Base-by-base conservation (phyloP, 2,888 invertebrate species). In the Rhagium mordax region DNA sequence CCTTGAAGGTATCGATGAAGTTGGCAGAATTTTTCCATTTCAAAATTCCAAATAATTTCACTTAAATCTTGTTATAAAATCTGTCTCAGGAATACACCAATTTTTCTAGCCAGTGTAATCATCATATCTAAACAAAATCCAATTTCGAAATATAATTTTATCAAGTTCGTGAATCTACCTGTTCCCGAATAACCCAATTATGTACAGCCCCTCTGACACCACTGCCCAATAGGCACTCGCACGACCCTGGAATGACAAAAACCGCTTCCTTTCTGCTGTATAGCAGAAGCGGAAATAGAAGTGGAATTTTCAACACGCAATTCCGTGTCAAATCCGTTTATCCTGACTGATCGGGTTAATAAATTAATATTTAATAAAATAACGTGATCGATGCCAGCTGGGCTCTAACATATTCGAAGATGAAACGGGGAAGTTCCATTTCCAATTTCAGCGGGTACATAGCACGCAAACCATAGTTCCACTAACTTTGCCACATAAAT, bases 301-400 rank as follows among this genome's bases (percentile, higher is more conserved):
- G 78, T 77, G 79, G 74, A 74, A 81, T 80, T 83, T 83, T 79
- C 77, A 47, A 74, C 83, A 83, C 82, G 82, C 82, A 81, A 83
- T 82, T 79, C 76, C 83, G 82, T 83, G 82, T 82, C 81, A 79
- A 79, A 81, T 78, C 74, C 80, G 76, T 83, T 83, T 83, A 82
- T 83, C 81, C 81, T 78, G 80, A 77, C 81, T 78, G 80, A 81
- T 81, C 80, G 81, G 73, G 77, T 80, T 82, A 83, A 83, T 83
- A 82, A 82, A 82, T 83, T 83, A 82, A 83, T 83, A 82, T 83
- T 83, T 83, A 81, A 83, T 82, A 83, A 81, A 81, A 79, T 79
- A 72, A 74, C 76, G 77, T 79, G 81, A 81, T 82, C 75, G 79
- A 70, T 70, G 71, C 77, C 80, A 81, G 81, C 76, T 79, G 80